A percentile compares a stretch with the other conserved stretches of the same genome.
Evolutionary conservation across 1,140 invertebrate species (phyloP).

Genomic region (Anadara kagoshimensis): DNA sequence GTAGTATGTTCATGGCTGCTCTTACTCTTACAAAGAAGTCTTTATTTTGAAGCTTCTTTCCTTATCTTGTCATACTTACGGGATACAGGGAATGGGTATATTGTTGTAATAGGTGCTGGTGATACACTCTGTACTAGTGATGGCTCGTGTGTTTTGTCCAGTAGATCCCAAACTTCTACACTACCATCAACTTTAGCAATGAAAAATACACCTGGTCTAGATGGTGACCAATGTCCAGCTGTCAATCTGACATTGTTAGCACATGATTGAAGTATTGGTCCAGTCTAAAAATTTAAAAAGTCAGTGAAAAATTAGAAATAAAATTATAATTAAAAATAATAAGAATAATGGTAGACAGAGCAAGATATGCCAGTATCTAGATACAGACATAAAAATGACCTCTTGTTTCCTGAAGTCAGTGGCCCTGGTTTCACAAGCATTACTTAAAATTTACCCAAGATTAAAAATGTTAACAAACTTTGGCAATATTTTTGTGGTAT

Average conservation of each 20-base stretch:
- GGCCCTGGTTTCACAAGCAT: no score
- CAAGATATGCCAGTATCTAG: no score
- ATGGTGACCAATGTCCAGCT: conserved; percentile 73
- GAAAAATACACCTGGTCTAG: conserved; percentile 74
- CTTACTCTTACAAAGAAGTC: no score
- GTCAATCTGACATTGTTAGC: conserved; percentile 59
- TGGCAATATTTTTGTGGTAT: no score
- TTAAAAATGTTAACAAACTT: no score
- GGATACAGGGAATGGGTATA: conserved; percentile 68
- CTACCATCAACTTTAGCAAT: conserved; percentile 74
- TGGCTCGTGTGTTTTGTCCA: conserved; percentile 75
- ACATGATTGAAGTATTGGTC: conserved; percentile 67
- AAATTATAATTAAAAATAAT: neutral
- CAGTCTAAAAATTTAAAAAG: conserved; percentile 68
- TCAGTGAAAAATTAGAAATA: conserved; percentile 8
- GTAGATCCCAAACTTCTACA: conserved; percentile 76
- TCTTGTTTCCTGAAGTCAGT: neutral
- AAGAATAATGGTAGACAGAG: no score
- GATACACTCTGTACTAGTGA: conserved; percentile 72
- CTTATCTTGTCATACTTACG: conserved; percentile 53
- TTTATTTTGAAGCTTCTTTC: no score
- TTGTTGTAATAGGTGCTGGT: conserved; percentile 60
- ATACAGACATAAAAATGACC: no score
- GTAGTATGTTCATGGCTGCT: no score
- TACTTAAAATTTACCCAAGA: no score